phyloP scores from a whole-genome alignment of 1,140 invertebrate species.

The Caenorhabditis brenneri region DNA sequence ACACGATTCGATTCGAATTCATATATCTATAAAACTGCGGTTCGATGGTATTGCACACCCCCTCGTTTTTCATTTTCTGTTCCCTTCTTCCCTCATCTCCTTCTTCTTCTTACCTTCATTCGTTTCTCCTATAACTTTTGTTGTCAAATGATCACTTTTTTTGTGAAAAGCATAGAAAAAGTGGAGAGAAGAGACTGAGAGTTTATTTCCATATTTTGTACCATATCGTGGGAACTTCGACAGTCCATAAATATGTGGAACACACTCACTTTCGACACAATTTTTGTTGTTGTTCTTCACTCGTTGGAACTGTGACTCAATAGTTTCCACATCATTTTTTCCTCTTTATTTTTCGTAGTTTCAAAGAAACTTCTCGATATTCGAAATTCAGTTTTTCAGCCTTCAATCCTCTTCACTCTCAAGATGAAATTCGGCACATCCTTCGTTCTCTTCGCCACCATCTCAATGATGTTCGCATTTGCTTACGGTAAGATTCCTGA shows the following conservation, averaged over 20 bases:
- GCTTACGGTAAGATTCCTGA: not conserved
- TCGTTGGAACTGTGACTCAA: not conserved
- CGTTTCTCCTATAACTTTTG: not conserved
- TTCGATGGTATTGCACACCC: conserved; percentile 16
- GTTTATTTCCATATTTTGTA: conserved; percentile 25
- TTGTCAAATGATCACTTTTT: not conserved
- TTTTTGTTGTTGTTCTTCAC: not conserved
- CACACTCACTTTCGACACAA: not conserved
- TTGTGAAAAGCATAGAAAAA: not conserved
- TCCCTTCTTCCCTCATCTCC: not conserved
- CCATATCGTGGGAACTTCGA: conserved; percentile 13
- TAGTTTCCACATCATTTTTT: not conserved
- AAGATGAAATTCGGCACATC: conserved; percentile 29
- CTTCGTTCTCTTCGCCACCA: not conserved
- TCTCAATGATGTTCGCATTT: not conserved
- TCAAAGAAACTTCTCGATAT: not conserved
- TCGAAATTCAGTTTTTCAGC: not conserved
- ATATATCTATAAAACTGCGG: conserved; percentile 40
- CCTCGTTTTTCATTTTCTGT: not conserved
- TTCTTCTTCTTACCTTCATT: not conserved
- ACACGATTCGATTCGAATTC: conserved; percentile 17
- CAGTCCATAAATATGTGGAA: conserved; percentile 4
- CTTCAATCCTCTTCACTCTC: not conserved
- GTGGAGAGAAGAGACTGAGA: not conserved
- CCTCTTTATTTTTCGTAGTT: too few relatives aligned